A percentile compares a stretch with the other conserved stretches of the same genome.
phyloP scores from a whole-genome alignment of 2,888 invertebrate genomes.

The Chalcis sispes region DNA sequence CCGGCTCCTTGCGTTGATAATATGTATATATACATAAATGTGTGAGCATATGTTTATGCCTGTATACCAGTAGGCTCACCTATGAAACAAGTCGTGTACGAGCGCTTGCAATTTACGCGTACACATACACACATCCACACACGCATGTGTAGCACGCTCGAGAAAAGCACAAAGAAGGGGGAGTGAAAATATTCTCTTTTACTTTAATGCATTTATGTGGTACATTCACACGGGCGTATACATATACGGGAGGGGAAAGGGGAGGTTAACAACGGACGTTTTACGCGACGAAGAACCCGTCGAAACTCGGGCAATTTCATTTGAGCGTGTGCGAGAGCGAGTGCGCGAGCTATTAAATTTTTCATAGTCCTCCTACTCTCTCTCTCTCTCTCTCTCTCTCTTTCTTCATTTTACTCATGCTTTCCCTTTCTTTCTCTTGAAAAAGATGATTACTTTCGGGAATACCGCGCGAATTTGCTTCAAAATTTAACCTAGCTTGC shows the following conservation, averaged over 20 bases:
- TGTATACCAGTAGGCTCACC: too few species aligned
- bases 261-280: slow-evolving; percentile 31
- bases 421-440: neutral
- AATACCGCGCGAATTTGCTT: too few species aligned
- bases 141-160: neutral
- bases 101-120: slow-evolving; percentile 33
- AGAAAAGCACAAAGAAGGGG: too few species aligned
- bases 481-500: too few species aligned
- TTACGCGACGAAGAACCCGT: slow-evolving; percentile 19
- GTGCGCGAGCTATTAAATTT: slow-evolving; percentile 38
- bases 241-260: neutral
- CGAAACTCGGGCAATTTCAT: slow-evolving; percentile 42
- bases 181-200: too few species aligned
- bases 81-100: neutral
- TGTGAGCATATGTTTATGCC: neutral
- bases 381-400: neutral
- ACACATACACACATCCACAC: neutral
- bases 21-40: neutral
- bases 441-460: slow-evolving; percentile 3
- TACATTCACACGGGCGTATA: too few species aligned
- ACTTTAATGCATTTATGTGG: too few species aligned
- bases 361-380: slow-evolving; percentile 12
- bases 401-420: neutral
- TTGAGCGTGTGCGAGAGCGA: slow-evolving; percentile 10
- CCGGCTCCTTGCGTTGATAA: too few species aligned